phyloP scores from a whole-genome alignment of 2,113 vertebrate species.

The Arothron firmamentum region DNA sequence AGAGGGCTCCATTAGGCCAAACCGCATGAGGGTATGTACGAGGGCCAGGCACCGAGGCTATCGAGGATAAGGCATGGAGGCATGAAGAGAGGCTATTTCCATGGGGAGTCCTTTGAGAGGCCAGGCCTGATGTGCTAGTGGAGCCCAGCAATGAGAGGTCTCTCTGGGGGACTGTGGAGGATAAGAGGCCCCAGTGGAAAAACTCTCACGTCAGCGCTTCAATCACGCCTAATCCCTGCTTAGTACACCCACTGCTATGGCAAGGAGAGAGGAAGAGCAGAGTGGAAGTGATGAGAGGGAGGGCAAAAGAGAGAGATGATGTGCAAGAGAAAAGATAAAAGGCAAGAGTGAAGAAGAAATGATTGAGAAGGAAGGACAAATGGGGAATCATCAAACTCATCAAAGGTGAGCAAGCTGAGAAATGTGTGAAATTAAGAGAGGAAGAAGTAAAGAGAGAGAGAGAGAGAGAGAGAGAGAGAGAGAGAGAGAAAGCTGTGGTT shows the following conservation, averaged over 20 bases:
- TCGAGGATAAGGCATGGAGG: constrained; percentile 60
- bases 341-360: constrained; percentile 30
- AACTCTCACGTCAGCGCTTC: constrained; percentile 73
- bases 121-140: constrained; percentile 56
- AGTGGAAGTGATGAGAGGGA: constrained; percentile 37
- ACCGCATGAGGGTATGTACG: constrained; percentile 54
- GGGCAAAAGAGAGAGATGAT: constrained; percentile 20
- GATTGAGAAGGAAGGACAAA: constrained; percentile 45
- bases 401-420: constrained; percentile 52
- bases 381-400: constrained; percentile 40
- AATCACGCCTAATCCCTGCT: constrained; percentile 77
- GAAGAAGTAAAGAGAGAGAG: background rate
- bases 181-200: constrained; percentile 66
- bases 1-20: constrained; percentile 57
- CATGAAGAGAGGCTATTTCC: constrained; percentile 68
- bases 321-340: constrained; percentile 53
- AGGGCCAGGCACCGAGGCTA: constrained; percentile 54
- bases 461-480: background rate
- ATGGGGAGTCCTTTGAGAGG: constrained; percentile 61
- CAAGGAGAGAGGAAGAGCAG: constrained; percentile 37
- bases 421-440: constrained; percentile 31
- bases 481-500: background rate
- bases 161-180: constrained; percentile 68
- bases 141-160: constrained; percentile 66
- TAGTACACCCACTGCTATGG: constrained; percentile 71